Conservation (phyloP, 1,140 invertebrate genomes). For the Aphelenchoides besseyi region DNA sequence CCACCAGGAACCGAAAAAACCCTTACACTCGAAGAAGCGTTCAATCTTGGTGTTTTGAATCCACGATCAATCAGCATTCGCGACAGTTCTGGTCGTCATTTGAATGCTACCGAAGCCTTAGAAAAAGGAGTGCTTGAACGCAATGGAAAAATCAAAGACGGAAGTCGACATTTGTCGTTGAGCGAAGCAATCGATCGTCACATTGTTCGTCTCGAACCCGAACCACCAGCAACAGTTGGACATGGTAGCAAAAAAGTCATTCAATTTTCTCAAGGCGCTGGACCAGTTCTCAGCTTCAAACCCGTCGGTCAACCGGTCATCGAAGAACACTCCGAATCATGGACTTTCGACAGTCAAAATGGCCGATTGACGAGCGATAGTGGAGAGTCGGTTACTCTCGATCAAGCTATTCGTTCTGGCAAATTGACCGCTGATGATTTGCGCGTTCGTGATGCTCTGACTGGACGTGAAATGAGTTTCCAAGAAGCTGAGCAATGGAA, state of each 20-base stretch:
- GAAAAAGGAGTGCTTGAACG: constrained; percentile 78
- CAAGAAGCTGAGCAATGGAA: constrained; percentile 69
- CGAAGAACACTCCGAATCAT: constrained; percentile 55
- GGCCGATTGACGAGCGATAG: constrained; percentile 63
- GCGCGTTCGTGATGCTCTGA: constrained; percentile 73
- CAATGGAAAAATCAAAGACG: constrained; percentile 76
- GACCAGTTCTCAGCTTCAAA: constrained; percentile 53
- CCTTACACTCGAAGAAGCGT: constrained; percentile 73
- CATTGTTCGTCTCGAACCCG: constrained; percentile 67
- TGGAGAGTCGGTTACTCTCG: constrained; percentile 73
- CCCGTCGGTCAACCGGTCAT: constrained; percentile 57
- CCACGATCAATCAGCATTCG: constrained; percentile 74
- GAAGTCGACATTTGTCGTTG: constrained; percentile 74
- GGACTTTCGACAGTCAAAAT: constrained; percentile 52
- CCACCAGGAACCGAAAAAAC: constrained; percentile 67
- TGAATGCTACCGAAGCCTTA: constrained; percentile 79
- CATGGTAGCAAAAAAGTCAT: constrained; percentile 57
- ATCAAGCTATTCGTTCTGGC: constrained; percentile 69
- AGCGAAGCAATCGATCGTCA: constrained; percentile 76
- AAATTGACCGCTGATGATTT: constrained; percentile 61
- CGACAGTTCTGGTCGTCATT: constrained; percentile 75
- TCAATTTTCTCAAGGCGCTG: constrained; percentile 55
- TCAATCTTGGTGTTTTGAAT: constrained; percentile 74
- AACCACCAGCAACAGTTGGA: constrained; percentile 46
- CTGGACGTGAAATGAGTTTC: constrained; percentile 70